Percentiles rank a stretch among this genome's conserved stretches.
phyloP scores from a whole-genome alignment of 2,113 vertebrate genomes.

The Felis catus region DNA sequence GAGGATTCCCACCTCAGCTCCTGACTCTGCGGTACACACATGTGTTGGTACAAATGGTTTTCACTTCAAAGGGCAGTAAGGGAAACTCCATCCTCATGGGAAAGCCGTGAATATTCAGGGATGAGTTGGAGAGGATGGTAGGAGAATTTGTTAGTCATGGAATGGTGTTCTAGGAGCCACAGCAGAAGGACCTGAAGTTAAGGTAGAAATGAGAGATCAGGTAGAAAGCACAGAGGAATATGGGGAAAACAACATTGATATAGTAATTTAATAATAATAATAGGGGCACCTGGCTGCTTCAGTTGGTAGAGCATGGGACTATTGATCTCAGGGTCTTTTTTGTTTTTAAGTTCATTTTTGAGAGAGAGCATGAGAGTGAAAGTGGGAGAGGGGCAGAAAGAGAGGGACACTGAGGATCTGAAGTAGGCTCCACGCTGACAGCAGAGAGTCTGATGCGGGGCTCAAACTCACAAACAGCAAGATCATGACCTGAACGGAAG shows the following conservation, averaged over 20 bases:
- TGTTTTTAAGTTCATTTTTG: too few relatives aligned
- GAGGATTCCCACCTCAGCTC: not conserved
- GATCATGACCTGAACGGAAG: too few relatives aligned
- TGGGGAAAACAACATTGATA: not conserved
- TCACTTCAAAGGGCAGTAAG: conserved; percentile 2
- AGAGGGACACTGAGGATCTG: too few relatives aligned
- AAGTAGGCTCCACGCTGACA: too few relatives aligned
- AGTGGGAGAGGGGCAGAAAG: too few relatives aligned
- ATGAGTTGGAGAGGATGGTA: not conserved
- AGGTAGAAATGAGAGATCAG: not conserved
- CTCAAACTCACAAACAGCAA: too few relatives aligned
- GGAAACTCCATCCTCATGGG: not conserved
- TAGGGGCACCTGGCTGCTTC: not conserved
- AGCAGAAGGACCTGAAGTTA: not conserved
- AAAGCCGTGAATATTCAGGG: conserved; percentile 19
- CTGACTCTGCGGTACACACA: not conserved
- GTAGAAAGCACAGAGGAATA: not conserved
- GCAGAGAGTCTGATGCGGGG: too few relatives aligned
- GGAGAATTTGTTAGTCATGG: not conserved
- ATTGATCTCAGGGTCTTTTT: not conserved
- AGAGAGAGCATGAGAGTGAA: too few relatives aligned
- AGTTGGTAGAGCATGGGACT: not conserved
- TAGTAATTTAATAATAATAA: not conserved
- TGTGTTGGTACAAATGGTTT: not conserved
- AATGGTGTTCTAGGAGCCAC: not conserved